A percentile compares a stretch with the other conserved stretches of the same genome.
Conservation (phyloP, 2,797 vertebrate species). For the Rousettus madagascariensis region DNA sequence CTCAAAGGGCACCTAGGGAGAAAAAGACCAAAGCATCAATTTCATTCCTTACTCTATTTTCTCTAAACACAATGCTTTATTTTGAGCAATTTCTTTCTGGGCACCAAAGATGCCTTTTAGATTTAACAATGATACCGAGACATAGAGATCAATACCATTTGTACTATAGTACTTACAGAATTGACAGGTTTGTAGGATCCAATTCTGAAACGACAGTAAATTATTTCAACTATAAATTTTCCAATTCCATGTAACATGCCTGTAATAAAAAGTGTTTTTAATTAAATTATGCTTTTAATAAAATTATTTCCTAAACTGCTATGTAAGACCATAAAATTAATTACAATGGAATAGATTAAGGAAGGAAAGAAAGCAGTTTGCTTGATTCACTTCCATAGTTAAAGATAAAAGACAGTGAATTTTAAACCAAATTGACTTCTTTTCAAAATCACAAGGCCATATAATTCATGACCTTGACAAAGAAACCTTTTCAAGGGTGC, state of each 20-base stretch:
- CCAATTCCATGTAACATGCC: conserved; percentile 95
- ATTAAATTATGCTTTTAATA: background rate
- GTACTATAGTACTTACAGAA: conserved; percentile 79
- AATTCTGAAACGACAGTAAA: conserved; percentile 95
- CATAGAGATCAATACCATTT: background rate
- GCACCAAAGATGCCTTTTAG: background rate
- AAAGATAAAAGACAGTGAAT: background rate
- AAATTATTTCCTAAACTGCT: conserved; percentile 40
- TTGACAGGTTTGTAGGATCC: conserved; percentile 86
- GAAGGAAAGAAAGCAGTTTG: background rate
- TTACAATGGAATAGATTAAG: background rate
- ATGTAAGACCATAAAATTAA: conserved; percentile 32
- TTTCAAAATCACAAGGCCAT: conserved; percentile 25
- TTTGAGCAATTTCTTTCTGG: background rate
- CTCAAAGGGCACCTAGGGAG: conserved; percentile 84
- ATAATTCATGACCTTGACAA: background rate
- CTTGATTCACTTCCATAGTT: background rate
- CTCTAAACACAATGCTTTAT: background rate
- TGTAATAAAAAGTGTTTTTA: conserved; percentile 76
- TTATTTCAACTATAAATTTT: conserved; percentile 93
- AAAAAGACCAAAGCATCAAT: conserved; percentile 14
- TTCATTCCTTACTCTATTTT: background rate
- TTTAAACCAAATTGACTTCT: conserved; percentile 46
- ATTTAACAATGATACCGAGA: background rate
- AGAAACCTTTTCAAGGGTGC: background rate